A percentile compares a stretch with the other conserved stretches of the same genome.
Evolutionary conservation across 2,113 vertebrate species (phyloP).

Genomic region (Strix aluco): DNA sequence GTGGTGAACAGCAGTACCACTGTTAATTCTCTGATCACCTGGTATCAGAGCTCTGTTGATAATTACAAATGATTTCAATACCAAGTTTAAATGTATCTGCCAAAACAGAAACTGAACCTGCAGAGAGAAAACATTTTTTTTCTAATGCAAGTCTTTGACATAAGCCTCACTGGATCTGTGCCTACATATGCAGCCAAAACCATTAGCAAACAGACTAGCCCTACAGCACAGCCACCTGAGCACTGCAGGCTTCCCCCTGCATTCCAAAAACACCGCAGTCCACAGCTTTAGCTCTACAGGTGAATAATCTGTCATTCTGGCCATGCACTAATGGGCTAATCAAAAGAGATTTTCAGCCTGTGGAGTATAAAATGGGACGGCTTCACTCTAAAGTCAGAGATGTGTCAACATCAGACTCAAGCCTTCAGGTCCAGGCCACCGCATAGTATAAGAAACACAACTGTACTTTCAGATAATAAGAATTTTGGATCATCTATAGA

Average conservation of each 20-base stretch:
- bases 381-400: neutral
- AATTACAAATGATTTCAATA: neutral
- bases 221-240: constrained; percentile 18
- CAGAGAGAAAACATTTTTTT: constrained; percentile 23
- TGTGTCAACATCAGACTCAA: accelerated
- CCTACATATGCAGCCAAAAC: constrained; percentile 52
- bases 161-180: constrained; percentile 66
- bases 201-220: constrained; percentile 45
- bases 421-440: neutral
- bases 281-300: constrained; percentile 17
- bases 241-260: constrained; percentile 1
- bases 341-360: neutral
- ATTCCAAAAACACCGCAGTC: neutral
- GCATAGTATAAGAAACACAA: accelerated
- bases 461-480: accelerated
- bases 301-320: constrained; percentile 13
- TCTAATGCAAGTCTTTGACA: constrained; percentile 67
- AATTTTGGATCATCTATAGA: too few species aligned
- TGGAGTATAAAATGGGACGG: neutral
- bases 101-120: constrained; percentile 53
- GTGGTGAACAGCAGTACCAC: neutral
- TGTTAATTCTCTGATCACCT: neutral
- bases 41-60: neutral
- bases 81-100: neutral
- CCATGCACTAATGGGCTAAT: constrained; percentile 11